phyloP scores from a whole-genome alignment of 2,113 vertebrate species.

The Callorhinus ursinus region DNA sequence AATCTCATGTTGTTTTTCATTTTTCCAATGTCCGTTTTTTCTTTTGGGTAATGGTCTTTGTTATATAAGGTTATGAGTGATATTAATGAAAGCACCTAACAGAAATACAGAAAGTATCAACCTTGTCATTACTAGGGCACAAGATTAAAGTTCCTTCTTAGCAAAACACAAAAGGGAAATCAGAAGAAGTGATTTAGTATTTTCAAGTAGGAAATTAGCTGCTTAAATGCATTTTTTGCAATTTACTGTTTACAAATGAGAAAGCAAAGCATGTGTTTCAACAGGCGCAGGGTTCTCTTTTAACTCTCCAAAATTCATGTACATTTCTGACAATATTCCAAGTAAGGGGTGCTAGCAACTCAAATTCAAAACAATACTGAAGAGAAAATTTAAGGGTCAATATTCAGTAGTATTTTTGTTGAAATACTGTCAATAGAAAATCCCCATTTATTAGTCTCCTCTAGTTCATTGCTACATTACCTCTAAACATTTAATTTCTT shows the following conservation, averaged over 20 bases:
- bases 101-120: slow-evolving; percentile 7
- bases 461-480: not conserved
- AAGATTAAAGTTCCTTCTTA: slow-evolving; percentile 13
- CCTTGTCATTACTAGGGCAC: not conserved
- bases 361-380: not conserved
- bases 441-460: not conserved
- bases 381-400: not conserved
- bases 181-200: not conserved
- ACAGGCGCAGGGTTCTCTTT: not conserved
- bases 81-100: slow-evolving; percentile 61
- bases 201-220: not conserved
- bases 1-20: slow-evolving; percentile 56
- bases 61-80: slow-evolving; percentile 59
- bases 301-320: not conserved
- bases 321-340: not conserved
- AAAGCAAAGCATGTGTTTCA: not conserved
- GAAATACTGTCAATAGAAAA: not conserved
- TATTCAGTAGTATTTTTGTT: not conserved
- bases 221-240: not conserved
- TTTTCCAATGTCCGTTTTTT: slow-evolving; percentile 55
- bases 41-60: slow-evolving; percentile 43
- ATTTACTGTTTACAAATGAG: not conserved
- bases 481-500: not conserved
- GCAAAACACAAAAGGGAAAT: not conserved
- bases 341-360: not conserved